Base-by-base conservation (phyloP, 2,113 vertebrate genomes). In the Microcebus griseorufus region DNA sequence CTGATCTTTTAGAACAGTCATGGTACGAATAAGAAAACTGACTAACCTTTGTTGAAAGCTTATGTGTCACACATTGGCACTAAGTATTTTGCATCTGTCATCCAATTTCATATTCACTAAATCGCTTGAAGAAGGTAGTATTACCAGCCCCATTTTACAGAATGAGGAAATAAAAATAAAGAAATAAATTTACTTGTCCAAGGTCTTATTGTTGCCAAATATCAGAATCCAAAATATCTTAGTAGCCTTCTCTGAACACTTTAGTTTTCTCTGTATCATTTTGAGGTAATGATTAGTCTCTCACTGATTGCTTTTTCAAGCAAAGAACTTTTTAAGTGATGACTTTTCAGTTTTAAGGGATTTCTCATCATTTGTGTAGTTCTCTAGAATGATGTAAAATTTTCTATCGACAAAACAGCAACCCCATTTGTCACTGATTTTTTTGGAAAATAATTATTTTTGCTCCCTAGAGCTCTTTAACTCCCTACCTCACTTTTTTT, bases 381-480 rank as follows among this genome's bases (percentile, higher is more conserved):
- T 94, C n/a, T 85, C 27, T 64, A 90, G 62, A 96, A 92, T 90
- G 53, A 87, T 55, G 32, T 75, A 32, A 48, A 87, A 73, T 92
- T 96, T 96, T 89, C 53, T 60, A 12, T 48, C 37, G 9, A 76
- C 80, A 90, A 93, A 85, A 48, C 48, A 93, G 25, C 45, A 88
- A 87, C 16, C 37, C 16, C 58, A 80, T 55, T 86, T 92, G 37
- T 92, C 27, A 80, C 14, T 75, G 48, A 60, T 92, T 92, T 94
- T 90, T 92, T 55, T 51, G 29, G 95, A 20, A 51, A 86, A 93
- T 64, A 69, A 83, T 88, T 95, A 64, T 58, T 75, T 92, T 88
- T 88, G 42, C 7, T 91, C 23, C 18, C 53, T 27, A 89, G 51
- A 84, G 34, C 13, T 93, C 10, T 88, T 83, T 48, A 92, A 64